Evolutionary conservation across 1,140 invertebrate genomes (phyloP).

Genomic region (Pseudobourletiella spinata): DNA sequence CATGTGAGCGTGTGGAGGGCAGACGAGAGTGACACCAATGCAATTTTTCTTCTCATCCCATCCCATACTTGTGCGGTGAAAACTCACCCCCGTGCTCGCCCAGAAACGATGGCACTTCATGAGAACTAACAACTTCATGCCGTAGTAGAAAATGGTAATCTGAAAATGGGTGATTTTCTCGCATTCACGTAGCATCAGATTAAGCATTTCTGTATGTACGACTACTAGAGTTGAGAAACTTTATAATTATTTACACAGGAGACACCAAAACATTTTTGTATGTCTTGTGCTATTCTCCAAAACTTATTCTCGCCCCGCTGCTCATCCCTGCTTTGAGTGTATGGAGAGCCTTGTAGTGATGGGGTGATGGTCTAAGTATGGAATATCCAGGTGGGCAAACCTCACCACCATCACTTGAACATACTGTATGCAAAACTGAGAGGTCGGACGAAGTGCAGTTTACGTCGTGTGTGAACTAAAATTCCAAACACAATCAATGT

Average conservation of each 20-base stretch:
- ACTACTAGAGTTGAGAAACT: not conserved
- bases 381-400: conserved; percentile 13
- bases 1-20: not conserved
- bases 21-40: conserved; percentile 12
- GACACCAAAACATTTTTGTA: not conserved
- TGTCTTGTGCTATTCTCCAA: not conserved
- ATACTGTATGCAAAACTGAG: not conserved
- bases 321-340: not conserved
- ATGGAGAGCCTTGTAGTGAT: not conserved
- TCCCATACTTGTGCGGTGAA: no score
- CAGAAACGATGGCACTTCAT: not conserved
- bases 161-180: no score
- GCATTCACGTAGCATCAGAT: no score
- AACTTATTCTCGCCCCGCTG: not conserved
- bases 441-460: not conserved
- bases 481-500: conserved; percentile 17
- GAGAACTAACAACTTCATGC: no score
- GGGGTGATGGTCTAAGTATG: not conserved
- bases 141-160: no score
- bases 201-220: no score
- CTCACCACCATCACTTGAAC: no score
- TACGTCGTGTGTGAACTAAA: not conserved
- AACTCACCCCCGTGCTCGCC: not conserved
- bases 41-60: conserved; percentile 1
- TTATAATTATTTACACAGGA: not conserved